These are phyloP conservation scores for Ectemnius continuus DNA, from an alignment of 2,888 invertebrate species.

Conservation along the genomic window DNA sequence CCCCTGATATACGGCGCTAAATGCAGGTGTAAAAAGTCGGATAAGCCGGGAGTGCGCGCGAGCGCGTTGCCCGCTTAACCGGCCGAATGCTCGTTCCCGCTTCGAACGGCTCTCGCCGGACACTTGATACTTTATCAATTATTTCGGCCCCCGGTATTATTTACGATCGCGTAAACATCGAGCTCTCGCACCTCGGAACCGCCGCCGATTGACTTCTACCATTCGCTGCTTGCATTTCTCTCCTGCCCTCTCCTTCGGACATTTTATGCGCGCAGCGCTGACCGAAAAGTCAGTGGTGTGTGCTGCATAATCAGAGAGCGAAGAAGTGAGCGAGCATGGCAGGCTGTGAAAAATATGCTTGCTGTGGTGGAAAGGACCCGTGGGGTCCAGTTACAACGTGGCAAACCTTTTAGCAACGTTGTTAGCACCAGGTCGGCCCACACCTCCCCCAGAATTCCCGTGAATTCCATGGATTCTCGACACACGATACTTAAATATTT, in stretches of 20 bases:
- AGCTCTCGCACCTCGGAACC: not conserved
- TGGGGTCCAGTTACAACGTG: constrained; percentile 18
- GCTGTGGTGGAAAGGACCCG: constrained; percentile 23
- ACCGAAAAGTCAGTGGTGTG: not conserved
- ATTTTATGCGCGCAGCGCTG: no score
- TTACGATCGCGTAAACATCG: constrained; percentile 9
- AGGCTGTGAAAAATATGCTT: constrained; percentile 19
- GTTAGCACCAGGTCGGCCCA: constrained; percentile 28
- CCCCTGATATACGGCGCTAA: constrained; percentile 43
- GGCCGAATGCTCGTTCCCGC: not conserved
- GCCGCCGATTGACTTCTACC: not conserved
- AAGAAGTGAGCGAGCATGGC: not conserved
- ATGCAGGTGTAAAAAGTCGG: constrained; percentile 25
- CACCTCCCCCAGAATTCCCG: constrained; percentile 12
- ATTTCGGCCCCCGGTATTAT: constrained; percentile 1
- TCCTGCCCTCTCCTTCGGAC: not conserved
- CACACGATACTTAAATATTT: constrained; percentile 36
- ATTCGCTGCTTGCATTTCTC: not conserved
- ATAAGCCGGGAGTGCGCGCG: constrained; percentile 1
- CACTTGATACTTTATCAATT: constrained; percentile 7
- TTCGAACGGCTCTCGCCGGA: not conserved
- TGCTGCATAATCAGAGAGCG: not conserved
- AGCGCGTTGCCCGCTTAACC: not conserved
- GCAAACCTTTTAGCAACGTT: constrained; percentile 48
- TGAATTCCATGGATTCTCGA: constrained; percentile 10